Percentiles rank a stretch among this genome's conserved stretches.
Evolutionary conservation across 2,888 invertebrate species (phyloP).

Genomic region (Caenorhabditis sp.): DNA sequence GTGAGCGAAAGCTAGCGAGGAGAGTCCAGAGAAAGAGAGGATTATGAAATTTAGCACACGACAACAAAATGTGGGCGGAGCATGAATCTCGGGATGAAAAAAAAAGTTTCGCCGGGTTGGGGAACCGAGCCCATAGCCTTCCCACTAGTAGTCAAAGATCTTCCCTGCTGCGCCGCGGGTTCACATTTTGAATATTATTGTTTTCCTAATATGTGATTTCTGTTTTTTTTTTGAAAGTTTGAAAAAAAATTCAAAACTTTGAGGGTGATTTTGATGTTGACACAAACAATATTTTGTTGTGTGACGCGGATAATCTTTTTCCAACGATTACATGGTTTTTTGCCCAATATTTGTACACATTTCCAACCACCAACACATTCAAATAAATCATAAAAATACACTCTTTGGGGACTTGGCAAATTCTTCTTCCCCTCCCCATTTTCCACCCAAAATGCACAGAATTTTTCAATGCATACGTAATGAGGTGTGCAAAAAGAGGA

Average conservation of each 20-base stretch:
- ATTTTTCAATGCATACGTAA: constrained; percentile 4
- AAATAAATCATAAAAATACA: neutral
- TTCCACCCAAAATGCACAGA: neutral
- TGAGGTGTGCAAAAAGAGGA: constrained; percentile 4
- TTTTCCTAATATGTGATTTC: no score
- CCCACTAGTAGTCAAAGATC: no score
- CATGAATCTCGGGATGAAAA: neutral
- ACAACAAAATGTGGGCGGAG: constrained; percentile 8
- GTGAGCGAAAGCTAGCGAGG: constrained; percentile 4
- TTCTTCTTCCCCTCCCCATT: no score
- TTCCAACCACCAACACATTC: neutral
- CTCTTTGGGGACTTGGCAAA: neutral
- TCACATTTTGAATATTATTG: no score
- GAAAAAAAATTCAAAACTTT: no score
- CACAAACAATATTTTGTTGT: no score
- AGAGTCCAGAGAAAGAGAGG: constrained; percentile 3
- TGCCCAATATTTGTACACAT: neutral
- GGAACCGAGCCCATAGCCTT: no score
- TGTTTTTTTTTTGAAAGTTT: no score
- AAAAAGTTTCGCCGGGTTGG: no score
- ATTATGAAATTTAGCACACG: neutral
- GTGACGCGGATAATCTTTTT: no score
- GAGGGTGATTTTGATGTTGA: no score
- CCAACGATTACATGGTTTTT: neutral
- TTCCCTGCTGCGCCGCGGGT: no score